Percentiles rank a stretch among this genome's conserved stretches.
Evolutionary conservation across 2,888 invertebrate genomes (phyloP).

Genomic region (Papilio gigon): DNA sequence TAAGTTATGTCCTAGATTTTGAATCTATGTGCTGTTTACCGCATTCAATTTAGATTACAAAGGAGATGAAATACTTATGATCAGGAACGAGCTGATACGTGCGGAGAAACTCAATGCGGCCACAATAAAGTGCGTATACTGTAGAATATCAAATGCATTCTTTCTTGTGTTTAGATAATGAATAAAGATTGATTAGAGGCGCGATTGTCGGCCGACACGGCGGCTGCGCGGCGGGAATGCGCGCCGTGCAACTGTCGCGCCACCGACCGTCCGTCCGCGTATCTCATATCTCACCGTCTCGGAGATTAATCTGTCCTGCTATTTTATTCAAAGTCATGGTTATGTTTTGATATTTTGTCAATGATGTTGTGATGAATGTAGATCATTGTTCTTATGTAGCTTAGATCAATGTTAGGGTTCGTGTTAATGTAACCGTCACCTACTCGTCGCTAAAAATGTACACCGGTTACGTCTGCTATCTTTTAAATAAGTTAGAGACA

Average conservation of each 20-base stretch:
- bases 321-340: not conserved
- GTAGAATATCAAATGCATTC: constrained; percentile 26
- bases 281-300: constrained; percentile 11
- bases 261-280: too few species aligned
- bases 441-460: too few species aligned
- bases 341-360: not conserved
- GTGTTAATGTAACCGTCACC: too few species aligned
- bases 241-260: constrained; percentile 11
- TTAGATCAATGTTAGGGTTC: too few species aligned
- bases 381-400: too few species aligned
- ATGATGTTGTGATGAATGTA: too few species aligned
- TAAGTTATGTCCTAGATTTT: too few species aligned
- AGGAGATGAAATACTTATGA: not conserved
- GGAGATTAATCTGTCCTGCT: constrained; percentile 18
- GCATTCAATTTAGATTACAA: not conserved
- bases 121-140: constrained; percentile 6
- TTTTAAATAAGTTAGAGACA: too few species aligned
- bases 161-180: constrained; percentile 6
- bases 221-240: constrained; percentile 22
- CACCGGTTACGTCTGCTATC: too few species aligned
- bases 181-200: constrained; percentile 26
- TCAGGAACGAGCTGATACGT: not conserved
- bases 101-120: not conserved
- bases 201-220: constrained; percentile 16
- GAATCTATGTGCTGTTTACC: not conserved